phyloP scores from a whole-genome alignment of 2,888 invertebrate species.

The Papilio demoleus region DNA sequence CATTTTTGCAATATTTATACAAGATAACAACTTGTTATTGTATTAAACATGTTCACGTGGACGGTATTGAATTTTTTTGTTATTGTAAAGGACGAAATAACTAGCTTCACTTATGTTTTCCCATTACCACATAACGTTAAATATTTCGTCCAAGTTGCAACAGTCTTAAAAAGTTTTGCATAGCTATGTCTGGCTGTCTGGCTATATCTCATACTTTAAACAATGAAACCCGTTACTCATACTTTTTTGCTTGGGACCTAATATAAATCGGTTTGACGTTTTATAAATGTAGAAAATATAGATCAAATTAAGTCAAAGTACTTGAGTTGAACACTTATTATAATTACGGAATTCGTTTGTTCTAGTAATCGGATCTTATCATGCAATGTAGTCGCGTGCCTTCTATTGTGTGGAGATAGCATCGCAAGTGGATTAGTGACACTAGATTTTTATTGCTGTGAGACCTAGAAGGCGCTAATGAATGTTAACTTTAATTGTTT shows the following conservation, averaged over 20 bases:
- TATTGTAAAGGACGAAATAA: too few relatives aligned
- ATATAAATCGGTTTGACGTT: too few relatives aligned
- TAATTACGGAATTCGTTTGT: not conserved
- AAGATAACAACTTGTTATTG: slow-evolving; percentile 1
- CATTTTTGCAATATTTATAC: slow-evolving; percentile 43
- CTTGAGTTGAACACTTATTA: not conserved
- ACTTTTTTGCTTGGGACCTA: too few relatives aligned
- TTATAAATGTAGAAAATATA: not conserved
- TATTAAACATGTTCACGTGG: not conserved
- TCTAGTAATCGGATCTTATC: not conserved
- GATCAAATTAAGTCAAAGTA: not conserved
- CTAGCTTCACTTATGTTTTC: too few relatives aligned
- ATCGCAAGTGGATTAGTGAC: slow-evolving; percentile 31
- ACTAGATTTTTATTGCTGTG: slow-evolving; percentile 6
- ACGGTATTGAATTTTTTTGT: too few relatives aligned
- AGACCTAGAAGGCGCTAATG: not conserved
- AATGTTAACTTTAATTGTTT: not conserved
- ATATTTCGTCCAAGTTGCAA: too few relatives aligned
- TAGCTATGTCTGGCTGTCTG: too few relatives aligned
- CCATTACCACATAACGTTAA: too few relatives aligned
- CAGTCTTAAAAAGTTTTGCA: too few relatives aligned
- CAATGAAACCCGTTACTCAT: too few relatives aligned
- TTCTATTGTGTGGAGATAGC: slow-evolving; percentile 47
- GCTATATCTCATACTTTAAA: too few relatives aligned
- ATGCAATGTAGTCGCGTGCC: slow-evolving; percentile 49